A percentile compares a stretch with the other conserved stretches of the same genome.
Evolutionary conservation across 2,113 vertebrate species (phyloP).

Genomic region (Tyto alba): DNA sequence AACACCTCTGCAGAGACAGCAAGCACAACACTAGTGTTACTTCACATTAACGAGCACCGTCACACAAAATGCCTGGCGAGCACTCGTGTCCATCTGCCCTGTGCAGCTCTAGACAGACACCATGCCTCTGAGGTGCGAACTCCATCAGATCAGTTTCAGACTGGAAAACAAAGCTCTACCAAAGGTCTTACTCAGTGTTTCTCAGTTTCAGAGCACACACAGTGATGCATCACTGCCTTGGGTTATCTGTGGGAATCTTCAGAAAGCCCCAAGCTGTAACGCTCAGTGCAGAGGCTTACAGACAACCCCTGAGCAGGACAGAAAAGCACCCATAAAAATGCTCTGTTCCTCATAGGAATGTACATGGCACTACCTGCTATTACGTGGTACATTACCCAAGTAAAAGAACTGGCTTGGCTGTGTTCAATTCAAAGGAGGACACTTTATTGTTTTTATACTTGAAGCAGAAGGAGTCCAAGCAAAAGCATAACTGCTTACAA

Average conservation of each 20-base stretch:
- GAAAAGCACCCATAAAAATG: background rate
- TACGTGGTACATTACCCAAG: rapidly evolving
- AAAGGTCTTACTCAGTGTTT: background rate
- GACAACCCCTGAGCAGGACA: background rate
- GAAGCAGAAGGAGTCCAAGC: background rate
- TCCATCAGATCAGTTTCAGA: background rate
- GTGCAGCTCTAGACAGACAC: background rate
- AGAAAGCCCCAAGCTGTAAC: background rate
- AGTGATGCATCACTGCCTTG: background rate
- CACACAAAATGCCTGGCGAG: rapidly evolving
- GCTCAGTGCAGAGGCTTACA: background rate
- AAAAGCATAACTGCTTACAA: background rate
- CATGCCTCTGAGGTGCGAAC: rapidly evolving
- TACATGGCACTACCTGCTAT: background rate
- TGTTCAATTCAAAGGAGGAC: background rate
- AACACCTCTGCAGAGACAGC: background rate
- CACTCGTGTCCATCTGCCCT: rapidly evolving
- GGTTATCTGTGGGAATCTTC: background rate
- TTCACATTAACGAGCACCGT: background rate
- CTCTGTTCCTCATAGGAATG: rapidly evolving
- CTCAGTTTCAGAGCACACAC: background rate
- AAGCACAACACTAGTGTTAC: too few relatives aligned
- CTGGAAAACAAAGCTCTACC: background rate
- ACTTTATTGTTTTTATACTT: too few relatives aligned
- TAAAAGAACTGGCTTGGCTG: background rate